Base-by-base conservation (phyloP, 2,888 invertebrate species). In the Diaperis boleti region DNA sequence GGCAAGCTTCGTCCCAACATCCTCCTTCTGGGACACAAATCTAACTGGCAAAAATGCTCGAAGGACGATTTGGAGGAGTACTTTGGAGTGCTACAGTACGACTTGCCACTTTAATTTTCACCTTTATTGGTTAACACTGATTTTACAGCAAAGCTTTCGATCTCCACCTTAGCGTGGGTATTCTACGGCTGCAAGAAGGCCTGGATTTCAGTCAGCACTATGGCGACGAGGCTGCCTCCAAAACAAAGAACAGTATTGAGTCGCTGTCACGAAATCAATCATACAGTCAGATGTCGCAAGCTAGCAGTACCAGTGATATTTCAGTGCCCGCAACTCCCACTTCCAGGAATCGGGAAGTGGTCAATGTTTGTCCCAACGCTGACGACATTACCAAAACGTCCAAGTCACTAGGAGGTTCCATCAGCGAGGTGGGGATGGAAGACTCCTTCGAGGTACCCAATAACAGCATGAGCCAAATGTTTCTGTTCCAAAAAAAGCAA, bases 1-100 rank as follows among this genome's bases (percentile, higher is more conserved):
- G 98, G 98, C 0, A 97, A 98, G 82, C 84, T 99, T 64, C 89
- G 88, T 65, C 98, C 99, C 0, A 99, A 99, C 78, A 95, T 97
- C 69, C 82, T 98, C 11, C 82, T 98, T 74, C 88, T 98, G 88
- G 99, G 99, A 3, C 97, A 92, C 84, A 98, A 98, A 81, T 86
- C 89, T 64, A 92, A 98, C 81, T 99, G 98, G 98, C 88, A 89
- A 73, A 88, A 87, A 2, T 92, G 94, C 75, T 87, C 89, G 1
- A 86, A 86, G 14, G 86, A 88, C 49, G 92, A 93, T 65, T 83
- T 96, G 37, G 86, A 89, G 47, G 92, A 94, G 78, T 99, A 99
- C 82, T 96, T 98, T 74, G 95, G 95, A 78, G 88, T 95, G 31
- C 91, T 98, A 85, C 97, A 98, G 94, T 98, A 84, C 89, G 94